Evolutionary conservation across 2,888 invertebrate species (phyloP).

Genomic region (Acanthosepion pharaonis): DNA sequence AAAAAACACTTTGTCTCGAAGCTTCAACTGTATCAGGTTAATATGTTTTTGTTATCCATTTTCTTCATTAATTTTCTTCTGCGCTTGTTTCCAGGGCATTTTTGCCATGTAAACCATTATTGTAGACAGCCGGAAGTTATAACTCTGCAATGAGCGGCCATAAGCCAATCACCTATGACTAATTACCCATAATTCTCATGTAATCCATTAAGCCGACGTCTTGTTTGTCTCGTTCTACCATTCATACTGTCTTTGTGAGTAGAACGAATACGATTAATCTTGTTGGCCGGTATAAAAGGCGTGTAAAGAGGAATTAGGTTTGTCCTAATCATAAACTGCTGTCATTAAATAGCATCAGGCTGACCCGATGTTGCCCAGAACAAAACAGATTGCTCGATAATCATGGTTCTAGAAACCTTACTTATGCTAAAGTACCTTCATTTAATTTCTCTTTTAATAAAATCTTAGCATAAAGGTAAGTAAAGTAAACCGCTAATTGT

Average conservation of each 20-base stretch:
- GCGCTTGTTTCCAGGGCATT: not conserved
- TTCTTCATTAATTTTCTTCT: no score
- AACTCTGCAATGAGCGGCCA: not conserved
- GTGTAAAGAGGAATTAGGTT: not conserved
- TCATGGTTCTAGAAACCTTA: no score
- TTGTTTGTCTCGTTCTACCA: not conserved
- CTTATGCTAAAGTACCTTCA: no score
- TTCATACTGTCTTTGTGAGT: not conserved
- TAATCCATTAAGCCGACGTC: not conserved
- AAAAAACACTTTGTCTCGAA: no score
- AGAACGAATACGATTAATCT: not conserved
- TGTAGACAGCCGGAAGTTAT: not conserved
- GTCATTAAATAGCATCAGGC: not conserved
- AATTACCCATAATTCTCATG: slow-evolving; percentile 13
- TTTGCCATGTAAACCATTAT: not conserved
- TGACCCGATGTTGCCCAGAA: no score
- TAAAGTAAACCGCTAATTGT: no score
- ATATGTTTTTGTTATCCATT: no score
- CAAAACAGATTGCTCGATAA: no score
- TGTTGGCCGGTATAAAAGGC: not conserved
- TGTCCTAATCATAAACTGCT: not conserved
- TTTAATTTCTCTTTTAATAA: no score
- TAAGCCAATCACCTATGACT: not conserved
- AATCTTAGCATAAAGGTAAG: no score
- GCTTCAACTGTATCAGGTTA: no score